Conservation (phyloP, 2,113 vertebrate species). For the Burhinus oedicnemus region DNA sequence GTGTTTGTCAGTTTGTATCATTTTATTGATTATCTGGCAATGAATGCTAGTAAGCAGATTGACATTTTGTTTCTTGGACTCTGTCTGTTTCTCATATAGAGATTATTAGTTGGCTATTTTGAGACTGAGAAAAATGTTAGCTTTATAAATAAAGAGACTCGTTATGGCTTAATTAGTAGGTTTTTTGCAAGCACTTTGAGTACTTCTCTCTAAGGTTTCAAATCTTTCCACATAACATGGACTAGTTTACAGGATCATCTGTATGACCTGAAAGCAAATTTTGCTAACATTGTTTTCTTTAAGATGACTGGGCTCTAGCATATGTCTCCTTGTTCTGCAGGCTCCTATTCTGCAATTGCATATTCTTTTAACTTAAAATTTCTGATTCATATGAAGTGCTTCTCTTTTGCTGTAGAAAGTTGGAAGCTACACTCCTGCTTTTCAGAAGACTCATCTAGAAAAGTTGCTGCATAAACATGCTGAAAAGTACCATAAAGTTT, state of each 20-base stretch:
- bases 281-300: background rate
- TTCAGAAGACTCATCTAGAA: background rate
- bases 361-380: background rate
- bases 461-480: background rate
- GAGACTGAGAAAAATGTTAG: background rate
- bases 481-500: background rate
- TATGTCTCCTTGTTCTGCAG: background rate
- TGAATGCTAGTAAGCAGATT: background rate
- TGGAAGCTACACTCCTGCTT: background rate
- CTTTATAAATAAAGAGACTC: background rate
- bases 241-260: background rate
- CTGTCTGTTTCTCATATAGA: background rate
- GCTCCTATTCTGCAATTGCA: background rate
- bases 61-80: background rate
- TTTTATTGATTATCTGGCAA: slow-evolving; percentile 7
- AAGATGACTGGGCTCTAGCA: background rate
- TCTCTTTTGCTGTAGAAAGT: background rate
- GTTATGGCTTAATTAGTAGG: background rate
- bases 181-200: background rate
- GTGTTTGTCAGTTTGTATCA: background rate
- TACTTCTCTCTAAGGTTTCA: background rate
- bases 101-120: background rate
- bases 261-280: background rate
- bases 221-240: background rate
- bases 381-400: background rate